Conservation (phyloP, 1,140 invertebrate species). For the Hesperophylax magnus region DNA sequence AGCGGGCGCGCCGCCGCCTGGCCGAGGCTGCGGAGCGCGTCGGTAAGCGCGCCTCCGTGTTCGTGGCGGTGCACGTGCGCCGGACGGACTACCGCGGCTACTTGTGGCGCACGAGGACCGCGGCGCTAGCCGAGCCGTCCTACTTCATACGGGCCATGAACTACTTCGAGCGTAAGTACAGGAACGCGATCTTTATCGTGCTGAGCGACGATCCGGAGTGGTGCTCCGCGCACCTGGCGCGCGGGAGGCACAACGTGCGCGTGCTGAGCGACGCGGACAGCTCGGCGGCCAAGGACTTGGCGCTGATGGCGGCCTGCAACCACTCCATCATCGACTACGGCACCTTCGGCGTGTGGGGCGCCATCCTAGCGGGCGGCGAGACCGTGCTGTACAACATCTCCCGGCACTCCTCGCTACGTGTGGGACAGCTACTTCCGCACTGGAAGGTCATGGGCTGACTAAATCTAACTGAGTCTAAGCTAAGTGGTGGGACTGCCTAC, state of each 20-base stretch:
- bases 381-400: conserved; percentile 74
- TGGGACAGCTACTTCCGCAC: conserved; percentile 71
- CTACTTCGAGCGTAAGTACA: conserved; percentile 71
- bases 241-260: conserved; percentile 66
- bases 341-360: conserved; percentile 79
- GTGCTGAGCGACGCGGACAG: conserved; percentile 66
- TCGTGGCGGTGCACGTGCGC: conserved; percentile 74
- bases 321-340: conserved; percentile 80
- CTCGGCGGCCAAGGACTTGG: conserved; percentile 74
- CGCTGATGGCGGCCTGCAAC: conserved; percentile 76
- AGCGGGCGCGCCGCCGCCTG: conserved; percentile 65
- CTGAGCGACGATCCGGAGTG: conserved; percentile 76
- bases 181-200: conserved; percentile 71
- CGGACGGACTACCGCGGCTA: conserved; percentile 75
- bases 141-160: conserved; percentile 74
- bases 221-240: conserved; percentile 71
- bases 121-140: conserved; percentile 68
- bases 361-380: conserved; percentile 76
- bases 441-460: conserved; percentile 68
- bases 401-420: conserved; percentile 70
- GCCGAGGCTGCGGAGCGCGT: conserved; percentile 59
- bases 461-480: background rate
- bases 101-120: conserved; percentile 69
- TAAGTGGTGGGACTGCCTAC: too few relatives aligned
- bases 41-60: conserved; percentile 62